phyloP scores from a whole-genome alignment of 2,113 vertebrate species.

The Fulica atra region DNA sequence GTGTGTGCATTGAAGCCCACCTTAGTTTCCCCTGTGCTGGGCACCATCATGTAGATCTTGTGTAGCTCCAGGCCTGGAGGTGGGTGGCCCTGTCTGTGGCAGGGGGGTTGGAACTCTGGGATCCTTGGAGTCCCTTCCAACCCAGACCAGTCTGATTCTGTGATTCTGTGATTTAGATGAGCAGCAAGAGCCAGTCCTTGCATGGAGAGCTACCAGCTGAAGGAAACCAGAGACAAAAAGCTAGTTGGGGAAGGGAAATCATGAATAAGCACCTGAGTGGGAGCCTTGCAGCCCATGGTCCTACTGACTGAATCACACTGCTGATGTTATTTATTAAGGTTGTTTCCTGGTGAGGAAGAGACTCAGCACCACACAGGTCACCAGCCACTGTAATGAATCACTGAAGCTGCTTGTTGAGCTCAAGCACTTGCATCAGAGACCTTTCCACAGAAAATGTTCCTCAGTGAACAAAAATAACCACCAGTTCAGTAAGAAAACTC shows the following conservation, averaged over 20 bases:
- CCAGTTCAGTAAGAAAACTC: not conserved
- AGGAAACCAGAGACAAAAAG: not conserved
- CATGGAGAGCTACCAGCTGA: not conserved
- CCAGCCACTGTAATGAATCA: conserved; percentile 18
- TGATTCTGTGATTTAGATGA: too few species aligned
- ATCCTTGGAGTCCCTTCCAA: too few species aligned
- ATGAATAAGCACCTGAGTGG: not conserved
- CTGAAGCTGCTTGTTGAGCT: not conserved
- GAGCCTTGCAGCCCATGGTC: not conserved
- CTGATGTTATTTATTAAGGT: conserved; percentile 13
- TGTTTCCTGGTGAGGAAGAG: not conserved
- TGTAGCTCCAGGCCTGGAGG: too few species aligned
- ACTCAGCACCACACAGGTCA: not conserved
- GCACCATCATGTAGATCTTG: too few species aligned
- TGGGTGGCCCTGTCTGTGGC: too few species aligned
- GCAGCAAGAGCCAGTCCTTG: not conserved
- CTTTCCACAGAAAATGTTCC: not conserved
- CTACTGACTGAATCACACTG: not conserved
- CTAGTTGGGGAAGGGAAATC: not conserved
- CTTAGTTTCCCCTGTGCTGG: not conserved
- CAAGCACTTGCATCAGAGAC: not conserved
- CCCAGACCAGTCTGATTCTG: too few species aligned
- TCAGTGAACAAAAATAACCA: not conserved
- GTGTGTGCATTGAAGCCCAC: not conserved
- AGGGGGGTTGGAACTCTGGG: too few species aligned